Evolutionary conservation across 2,888 invertebrate species (phyloP), one percentile per base, ranked within the genome.

Genomic region (Allolobophora icterica): DNA sequence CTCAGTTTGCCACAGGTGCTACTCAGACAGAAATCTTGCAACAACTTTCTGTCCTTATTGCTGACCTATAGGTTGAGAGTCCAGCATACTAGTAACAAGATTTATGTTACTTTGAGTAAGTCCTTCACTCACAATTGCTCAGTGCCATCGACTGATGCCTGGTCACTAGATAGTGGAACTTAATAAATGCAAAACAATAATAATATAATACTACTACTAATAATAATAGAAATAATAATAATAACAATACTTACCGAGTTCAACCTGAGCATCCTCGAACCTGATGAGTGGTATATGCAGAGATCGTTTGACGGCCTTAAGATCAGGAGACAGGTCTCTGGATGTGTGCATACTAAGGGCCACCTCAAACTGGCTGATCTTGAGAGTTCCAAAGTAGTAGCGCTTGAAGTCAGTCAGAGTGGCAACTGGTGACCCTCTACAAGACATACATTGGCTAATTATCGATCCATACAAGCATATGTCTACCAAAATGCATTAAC

Each of bases 221-320:
- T 52, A 24, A 52, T 24, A 24, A 24, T 24, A 52, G 24, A 2
- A 24, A 24, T 24, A 24, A 52, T 52, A 52, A 21, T 4, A 52
- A 24, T 24, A 71, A n/a, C 1, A 8, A 30, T n/a, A 93, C 93
- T 92, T 92, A 95, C 95, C 95, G 93, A 99, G 96, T 94, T 98
- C 98, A 30, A 99, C 98, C 87, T 97, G 97, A 30, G 99, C 99
- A 95, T 99, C 98, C 96, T 99, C 99, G 96, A 99, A 99, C 95
- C 97, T 97, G 93, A 99, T 97, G 91, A 99, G 96, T 89, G 98
- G 98, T 89, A 99, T 96, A 1, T 98, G 98, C 91, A 98, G 96
- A 92, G 97, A 97, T 92, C 97, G 97, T 96, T 99, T 99, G 91
- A 99, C 97, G 92, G 96, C 92, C 21, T 97, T 96, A 92, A 99